These are phyloP conservation scores for Hirtodrosophila histrioides DNA, from an alignment of 2,888 invertebrate genomes.

Conservation along the genomic window DNA sequence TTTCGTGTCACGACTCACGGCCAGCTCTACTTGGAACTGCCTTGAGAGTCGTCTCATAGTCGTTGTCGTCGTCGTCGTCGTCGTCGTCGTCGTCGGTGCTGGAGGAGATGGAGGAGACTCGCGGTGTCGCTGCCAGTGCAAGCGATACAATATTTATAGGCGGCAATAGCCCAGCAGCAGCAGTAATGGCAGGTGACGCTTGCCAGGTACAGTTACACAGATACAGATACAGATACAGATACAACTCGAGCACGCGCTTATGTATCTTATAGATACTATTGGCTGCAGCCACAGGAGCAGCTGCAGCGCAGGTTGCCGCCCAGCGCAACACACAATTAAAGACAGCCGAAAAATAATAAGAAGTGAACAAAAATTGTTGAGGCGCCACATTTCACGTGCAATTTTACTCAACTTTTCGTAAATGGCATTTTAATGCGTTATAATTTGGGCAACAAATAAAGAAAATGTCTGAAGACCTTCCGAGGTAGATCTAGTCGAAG, in stretches of 20 bases:
- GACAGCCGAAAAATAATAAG: slow-evolving; percentile 41
- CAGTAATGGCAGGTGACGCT: slow-evolving; percentile 52
- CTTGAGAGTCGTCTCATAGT: slow-evolving; percentile 19
- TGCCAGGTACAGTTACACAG: slow-evolving; percentile 44
- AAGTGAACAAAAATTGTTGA: slow-evolving; percentile 49
- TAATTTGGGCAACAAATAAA: slow-evolving; percentile 39
- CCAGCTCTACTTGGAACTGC: slow-evolving; percentile 22
- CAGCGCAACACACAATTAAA: slow-evolving; percentile 59
- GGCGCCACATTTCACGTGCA: slow-evolving; percentile 26
- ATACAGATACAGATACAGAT: slow-evolving; percentile 11
- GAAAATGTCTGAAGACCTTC: background rate
- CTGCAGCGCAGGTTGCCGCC: slow-evolving; percentile 35
- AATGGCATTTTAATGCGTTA: slow-evolving; percentile 64
- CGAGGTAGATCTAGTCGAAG: no score
- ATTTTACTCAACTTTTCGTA: slow-evolving; percentile 41
- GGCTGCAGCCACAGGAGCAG: slow-evolving; percentile 17
- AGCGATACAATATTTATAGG: slow-evolving; percentile 72
- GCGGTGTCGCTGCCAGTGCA: slow-evolving; percentile 5
- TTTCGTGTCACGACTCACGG: no score
- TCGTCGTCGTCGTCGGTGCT: slow-evolving; percentile 8
- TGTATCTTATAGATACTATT: slow-evolving; percentile 68
- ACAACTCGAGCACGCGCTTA: slow-evolving; percentile 28
- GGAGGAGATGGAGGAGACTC: slow-evolving; percentile 20
- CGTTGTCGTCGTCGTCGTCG: slow-evolving; percentile 13
- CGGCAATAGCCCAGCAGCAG: slow-evolving; percentile 43